Percentiles rank a stretch among this genome's conserved stretches.
Conservation (phyloP, 2,797 vertebrate genomes). For the Gouania willdenowi region DNA sequence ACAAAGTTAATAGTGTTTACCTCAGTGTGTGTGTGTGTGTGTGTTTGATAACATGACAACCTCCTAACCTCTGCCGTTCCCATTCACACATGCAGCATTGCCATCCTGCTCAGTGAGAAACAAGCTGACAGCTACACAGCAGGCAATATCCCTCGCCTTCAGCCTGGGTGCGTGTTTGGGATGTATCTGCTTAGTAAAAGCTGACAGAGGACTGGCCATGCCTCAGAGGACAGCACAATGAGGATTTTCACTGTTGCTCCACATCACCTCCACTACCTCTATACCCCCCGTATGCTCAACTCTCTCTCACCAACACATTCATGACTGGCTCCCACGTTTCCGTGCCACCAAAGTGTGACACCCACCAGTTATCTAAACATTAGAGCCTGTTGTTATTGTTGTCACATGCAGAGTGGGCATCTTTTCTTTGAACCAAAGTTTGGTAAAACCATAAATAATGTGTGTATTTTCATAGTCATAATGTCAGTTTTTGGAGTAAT, state of each 20-base stretch:
- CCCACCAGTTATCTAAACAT: constrained; percentile 82
- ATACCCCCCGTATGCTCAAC: constrained; percentile 6
- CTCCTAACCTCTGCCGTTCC: constrained; percentile 31
- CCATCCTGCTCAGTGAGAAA: constrained; percentile 64
- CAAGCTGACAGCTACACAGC: constrained; percentile 78
- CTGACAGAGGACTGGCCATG: constrained; percentile 79
- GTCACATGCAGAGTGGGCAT: constrained; percentile 64
- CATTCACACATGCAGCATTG: constrained; percentile 29
- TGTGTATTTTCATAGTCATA: no score
- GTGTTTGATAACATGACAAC: constrained; percentile 41
- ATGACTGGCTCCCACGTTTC: constrained; percentile 57
- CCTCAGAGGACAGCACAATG: constrained; percentile 79
- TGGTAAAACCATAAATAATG: no score
- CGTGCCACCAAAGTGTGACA: constrained; percentile 72
- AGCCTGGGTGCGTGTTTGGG: constrained; percentile 59
- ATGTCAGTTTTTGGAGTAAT: no score
- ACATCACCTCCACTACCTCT: constrained; percentile 52
- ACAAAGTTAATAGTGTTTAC: no score
- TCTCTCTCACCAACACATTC: constrained; percentile 15
- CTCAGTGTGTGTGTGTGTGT: constrained; percentile 3
- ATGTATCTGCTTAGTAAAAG: constrained; percentile 78
- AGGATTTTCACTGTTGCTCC: constrained; percentile 73
- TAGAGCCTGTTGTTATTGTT: constrained; percentile 76
- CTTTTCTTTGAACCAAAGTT: constrained; percentile 60
- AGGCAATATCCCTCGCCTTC: constrained; percentile 79